A percentile compares a stretch with the other conserved stretches of the same genome.
Conservation (phyloP, 1,140 invertebrate species). For the Conopomorpha cramerella region DNA sequence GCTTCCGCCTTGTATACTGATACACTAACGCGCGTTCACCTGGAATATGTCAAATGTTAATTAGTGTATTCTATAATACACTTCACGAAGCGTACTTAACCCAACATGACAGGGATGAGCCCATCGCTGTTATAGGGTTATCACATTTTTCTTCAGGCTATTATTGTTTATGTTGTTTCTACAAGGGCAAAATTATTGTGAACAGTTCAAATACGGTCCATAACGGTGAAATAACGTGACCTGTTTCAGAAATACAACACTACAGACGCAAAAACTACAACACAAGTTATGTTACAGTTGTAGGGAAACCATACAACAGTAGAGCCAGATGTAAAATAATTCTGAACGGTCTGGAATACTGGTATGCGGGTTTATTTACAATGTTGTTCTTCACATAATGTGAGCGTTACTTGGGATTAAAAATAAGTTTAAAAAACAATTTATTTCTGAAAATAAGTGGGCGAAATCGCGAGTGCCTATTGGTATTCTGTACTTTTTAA, state of each 20-base stretch:
- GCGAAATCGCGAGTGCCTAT: not conserved
- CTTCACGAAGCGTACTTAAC: no score
- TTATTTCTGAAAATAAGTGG: not conserved
- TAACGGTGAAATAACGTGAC: no score
- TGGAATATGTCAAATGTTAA: constrained; percentile 8
- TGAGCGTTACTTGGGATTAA: not conserved
- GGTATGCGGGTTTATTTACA: no score
- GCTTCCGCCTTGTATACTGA: constrained; percentile 35
- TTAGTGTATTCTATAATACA: no score
- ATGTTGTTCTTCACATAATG: not conserved
- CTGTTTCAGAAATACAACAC: no score
- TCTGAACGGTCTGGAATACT: no score
- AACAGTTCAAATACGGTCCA: not conserved
- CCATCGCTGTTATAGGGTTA: not conserved
- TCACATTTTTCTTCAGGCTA: not conserved
- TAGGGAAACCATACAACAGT: no score
- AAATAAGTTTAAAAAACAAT: not conserved
- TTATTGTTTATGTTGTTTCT: not conserved
- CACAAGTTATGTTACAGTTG: no score
- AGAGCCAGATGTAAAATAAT: no score
- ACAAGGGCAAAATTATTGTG: not conserved
- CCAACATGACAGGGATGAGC: not conserved
- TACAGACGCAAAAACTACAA: no score
- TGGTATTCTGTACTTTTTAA: not conserved
- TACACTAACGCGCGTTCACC: constrained; percentile 38